A percentile compares a stretch with the other conserved stretches of the same genome.
Conservation (phyloP, 1,140 invertebrate species). For the Eriosoma lanigerum region DNA sequence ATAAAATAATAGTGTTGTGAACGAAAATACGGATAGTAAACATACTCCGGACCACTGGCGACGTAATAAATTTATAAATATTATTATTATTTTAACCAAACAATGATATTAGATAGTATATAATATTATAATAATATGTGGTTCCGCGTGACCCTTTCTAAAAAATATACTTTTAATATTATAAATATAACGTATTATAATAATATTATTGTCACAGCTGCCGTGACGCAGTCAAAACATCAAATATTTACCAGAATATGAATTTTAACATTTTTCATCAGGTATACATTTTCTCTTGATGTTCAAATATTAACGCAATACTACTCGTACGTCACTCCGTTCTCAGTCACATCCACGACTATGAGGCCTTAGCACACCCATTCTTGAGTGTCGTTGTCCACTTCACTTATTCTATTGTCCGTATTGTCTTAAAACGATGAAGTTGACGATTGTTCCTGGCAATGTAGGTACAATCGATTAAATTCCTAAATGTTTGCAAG, state of each 20-base stretch:
- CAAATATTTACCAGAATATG: background rate
- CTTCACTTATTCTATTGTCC: background rate
- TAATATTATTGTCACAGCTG: too few species aligned
- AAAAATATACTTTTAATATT: too few species aligned
- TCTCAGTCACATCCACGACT: background rate
- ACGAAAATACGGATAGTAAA: too few species aligned
- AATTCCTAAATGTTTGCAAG: background rate
- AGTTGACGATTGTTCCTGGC: background rate
- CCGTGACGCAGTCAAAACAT: background rate
- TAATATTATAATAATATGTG: too few species aligned
- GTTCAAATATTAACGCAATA: background rate
- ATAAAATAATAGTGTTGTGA: too few species aligned
- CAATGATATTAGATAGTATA: too few species aligned
- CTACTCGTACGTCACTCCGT: background rate
- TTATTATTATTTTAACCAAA: too few species aligned
- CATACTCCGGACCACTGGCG: too few species aligned
- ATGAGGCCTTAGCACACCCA: background rate
- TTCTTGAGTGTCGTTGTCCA: too few species aligned
- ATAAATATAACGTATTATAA: too few species aligned
- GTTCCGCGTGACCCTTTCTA: background rate
- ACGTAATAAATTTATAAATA: too few species aligned
- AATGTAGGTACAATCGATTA: constrained; percentile 1
- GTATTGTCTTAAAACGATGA: background rate
- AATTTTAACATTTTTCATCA: background rate
- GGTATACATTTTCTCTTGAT: background rate